These are phyloP conservation scores for Dioctria linearis DNA, from an alignment of 2,888 invertebrate genomes.

Conservation along the genomic window DNA sequence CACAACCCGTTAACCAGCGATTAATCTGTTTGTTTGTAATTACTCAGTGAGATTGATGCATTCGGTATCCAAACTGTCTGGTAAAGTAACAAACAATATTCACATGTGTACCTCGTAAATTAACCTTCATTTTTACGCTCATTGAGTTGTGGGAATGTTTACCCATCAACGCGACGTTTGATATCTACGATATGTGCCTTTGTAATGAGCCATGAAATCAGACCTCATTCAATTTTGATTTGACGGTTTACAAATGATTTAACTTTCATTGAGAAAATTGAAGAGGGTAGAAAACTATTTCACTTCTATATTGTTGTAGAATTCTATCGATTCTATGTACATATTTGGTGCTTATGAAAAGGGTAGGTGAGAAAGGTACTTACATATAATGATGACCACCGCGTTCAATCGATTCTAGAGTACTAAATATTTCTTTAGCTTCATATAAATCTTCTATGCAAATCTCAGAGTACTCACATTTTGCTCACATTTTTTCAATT, in stretches of 20 bases:
- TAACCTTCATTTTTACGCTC: conserved; percentile 23
- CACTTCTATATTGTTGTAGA: no score
- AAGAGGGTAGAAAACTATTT: no score
- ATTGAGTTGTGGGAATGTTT: conserved; percentile 55
- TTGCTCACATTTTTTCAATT: no score
- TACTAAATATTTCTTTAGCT: no score
- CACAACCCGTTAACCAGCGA: conserved; percentile 57
- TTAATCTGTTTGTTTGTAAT: conserved; percentile 57
- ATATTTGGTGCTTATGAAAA: no score
- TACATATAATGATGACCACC: no score
- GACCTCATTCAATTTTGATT: conserved; percentile 56
- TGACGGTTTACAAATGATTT: conserved; percentile 58
- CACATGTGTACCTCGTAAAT: conserved; percentile 27
- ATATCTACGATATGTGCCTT: conserved; percentile 49
- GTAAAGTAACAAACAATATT: neutral
- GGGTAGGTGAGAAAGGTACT: no score
- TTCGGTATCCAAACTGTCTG: neutral
- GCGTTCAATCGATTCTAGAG: no score
- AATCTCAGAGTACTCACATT: no score
- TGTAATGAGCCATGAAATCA: conserved; percentile 54
- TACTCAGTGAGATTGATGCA: conserved; percentile 47
- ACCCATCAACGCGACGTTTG: neutral
- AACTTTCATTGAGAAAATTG: conserved; percentile 49
- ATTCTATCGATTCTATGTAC: no score
- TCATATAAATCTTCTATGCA: no score